Conservation (phyloP, 2,888 invertebrate genomes). For the Creontiades dilutus region DNA sequence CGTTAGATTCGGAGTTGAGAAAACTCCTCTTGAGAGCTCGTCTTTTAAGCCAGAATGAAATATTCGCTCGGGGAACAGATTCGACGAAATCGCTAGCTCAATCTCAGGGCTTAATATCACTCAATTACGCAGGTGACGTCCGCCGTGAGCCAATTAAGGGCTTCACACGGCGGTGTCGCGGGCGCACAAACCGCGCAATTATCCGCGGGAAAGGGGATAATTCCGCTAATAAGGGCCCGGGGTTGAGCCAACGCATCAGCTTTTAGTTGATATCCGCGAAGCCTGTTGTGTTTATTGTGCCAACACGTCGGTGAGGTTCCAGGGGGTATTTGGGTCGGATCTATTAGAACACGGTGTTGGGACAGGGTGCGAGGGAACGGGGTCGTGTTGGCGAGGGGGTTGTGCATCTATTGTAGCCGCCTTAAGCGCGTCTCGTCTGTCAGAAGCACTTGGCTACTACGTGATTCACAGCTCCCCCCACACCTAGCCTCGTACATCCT, state of each 20-base stretch:
- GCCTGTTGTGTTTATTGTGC: slow-evolving; percentile 20
- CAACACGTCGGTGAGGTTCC: slow-evolving; percentile 6
- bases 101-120: background rate
- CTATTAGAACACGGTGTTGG: slow-evolving; percentile 28
- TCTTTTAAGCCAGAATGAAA: too few relatives aligned
- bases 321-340: slow-evolving; percentile 11
- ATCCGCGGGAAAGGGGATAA: background rate
- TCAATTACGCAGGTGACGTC: slow-evolving; percentile 32
- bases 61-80: too few relatives aligned
- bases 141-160: slow-evolving; percentile 21
- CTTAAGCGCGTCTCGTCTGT: slow-evolving; percentile 24
- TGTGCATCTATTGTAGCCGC: slow-evolving; percentile 30
- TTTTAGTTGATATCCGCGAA: background rate
- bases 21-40: too few relatives aligned
- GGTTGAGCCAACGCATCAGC: background rate
- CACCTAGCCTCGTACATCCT: background rate
- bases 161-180: background rate
- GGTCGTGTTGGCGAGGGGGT: background rate
- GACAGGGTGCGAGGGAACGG: background rate
- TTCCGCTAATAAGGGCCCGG: background rate
- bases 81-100: background rate
- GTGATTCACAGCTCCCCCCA: background rate
- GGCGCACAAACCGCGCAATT: slow-evolving; percentile 3
- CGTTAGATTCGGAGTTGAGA: too few relatives aligned
- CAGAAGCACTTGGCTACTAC: slow-evolving; percentile 14